phyloP scores from a whole-genome alignment of 2,113 vertebrate genomes.

The Calidris pugnax region DNA sequence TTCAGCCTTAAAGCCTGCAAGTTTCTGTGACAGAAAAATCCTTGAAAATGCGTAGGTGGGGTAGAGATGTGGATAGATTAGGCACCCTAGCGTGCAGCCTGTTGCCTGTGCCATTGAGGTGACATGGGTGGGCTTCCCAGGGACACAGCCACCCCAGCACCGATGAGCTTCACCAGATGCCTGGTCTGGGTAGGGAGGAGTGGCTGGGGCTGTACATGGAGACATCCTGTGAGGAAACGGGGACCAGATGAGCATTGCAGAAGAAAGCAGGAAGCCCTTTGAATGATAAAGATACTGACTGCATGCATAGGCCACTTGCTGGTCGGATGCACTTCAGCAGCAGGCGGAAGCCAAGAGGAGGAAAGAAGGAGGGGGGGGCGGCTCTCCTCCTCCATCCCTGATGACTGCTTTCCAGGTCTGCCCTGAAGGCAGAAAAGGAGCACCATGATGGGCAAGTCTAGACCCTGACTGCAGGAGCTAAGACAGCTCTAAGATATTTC shows the following conservation, averaged over 20 bases:
- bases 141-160: not conserved
- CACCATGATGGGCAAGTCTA: rapidly evolving
- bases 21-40: not conserved
- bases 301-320: rapidly evolving
- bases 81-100: not conserved
- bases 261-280: not conserved
- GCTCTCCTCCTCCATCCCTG: not conserved
- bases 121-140: not conserved
- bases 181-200: not conserved
- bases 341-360: not conserved
- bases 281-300: not conserved
- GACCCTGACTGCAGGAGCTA: not conserved
- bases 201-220: rapidly evolving
- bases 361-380: not conserved
- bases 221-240: not conserved
- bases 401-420: not conserved
- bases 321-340: rapidly evolving
- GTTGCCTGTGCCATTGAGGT: not conserved
- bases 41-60: not conserved
- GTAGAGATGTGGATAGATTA: not conserved
- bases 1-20: not conserved
- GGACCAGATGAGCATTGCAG: not conserved
- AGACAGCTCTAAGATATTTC: not conserved
- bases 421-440: not conserved
- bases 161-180: rapidly evolving